Conservation (phyloP, 2,113 vertebrate genomes). For the Dipodomys stephensi region DNA sequence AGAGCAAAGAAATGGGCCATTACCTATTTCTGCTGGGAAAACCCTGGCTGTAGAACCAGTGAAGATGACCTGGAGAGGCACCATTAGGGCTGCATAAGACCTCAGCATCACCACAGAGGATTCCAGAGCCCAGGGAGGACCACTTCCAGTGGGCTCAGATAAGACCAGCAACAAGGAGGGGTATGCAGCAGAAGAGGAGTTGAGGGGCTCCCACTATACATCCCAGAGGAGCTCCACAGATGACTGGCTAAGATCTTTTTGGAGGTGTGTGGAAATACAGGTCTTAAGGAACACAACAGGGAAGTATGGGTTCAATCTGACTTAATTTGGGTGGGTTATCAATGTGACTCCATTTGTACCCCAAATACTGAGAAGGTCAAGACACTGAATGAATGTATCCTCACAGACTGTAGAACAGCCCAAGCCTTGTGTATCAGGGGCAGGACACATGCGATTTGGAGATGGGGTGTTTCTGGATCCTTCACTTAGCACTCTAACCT, state of each 20-base stretch:
- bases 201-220: background rate
- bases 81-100: background rate
- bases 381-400: background rate
- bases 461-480: background rate
- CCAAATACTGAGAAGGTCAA: background rate
- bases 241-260: background rate
- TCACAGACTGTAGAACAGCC: background rate
- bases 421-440: background rate
- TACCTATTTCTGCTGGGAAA: background rate
- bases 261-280: no score
- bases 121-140: background rate
- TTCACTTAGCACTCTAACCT: background rate
- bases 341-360: background rate
- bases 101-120: accelerated
- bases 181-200: no score
- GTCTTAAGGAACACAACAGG: background rate
- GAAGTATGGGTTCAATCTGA: background rate
- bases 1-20: background rate
- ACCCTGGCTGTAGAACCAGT: background rate
- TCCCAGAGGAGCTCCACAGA: background rate
- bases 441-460: background rate
- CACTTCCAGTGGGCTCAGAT: background rate
- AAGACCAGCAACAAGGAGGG: no score
- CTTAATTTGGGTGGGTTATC: background rate
- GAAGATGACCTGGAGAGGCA: background rate